Evolutionary conservation across 2,797 vertebrate species (phyloP).

Genomic region (Oreochromis mossambicus): DNA sequence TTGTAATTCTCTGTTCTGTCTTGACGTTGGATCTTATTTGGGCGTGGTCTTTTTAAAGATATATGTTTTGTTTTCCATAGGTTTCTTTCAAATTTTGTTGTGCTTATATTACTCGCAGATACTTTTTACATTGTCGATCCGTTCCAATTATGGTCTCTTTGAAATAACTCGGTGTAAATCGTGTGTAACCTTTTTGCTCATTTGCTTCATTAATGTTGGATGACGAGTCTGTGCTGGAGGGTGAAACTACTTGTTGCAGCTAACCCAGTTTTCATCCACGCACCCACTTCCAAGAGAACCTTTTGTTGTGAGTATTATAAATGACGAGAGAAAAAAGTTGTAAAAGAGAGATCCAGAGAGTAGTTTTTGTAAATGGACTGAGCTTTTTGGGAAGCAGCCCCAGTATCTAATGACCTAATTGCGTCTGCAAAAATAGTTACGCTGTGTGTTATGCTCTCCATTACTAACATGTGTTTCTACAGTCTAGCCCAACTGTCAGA

Average conservation of each 20-base stretch:
- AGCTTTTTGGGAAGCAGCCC: constrained; percentile 29
- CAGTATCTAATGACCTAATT: constrained; percentile 48
- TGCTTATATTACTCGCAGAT: not conserved
- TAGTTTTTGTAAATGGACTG: constrained; percentile 29
- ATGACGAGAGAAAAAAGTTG: not conserved
- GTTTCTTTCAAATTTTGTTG: not conserved
- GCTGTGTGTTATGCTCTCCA: constrained; percentile 21
- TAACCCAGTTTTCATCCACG: not conserved
- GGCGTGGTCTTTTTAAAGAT: not conserved
- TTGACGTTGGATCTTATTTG: not conserved
- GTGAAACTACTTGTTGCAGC: not conserved
- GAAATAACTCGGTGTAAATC: not conserved
- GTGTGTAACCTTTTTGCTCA: not conserved
- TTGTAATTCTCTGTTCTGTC: not conserved
- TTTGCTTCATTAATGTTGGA: not conserved
- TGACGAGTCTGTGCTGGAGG: not conserved
- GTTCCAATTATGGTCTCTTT: not conserved
- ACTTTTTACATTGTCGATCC: not conserved
- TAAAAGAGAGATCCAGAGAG: not conserved
- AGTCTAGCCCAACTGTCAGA: not conserved
- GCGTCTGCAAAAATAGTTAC: constrained; percentile 34
- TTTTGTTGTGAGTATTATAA: not conserved
- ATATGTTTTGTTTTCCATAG: not conserved
- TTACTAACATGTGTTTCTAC: constrained; percentile 23
- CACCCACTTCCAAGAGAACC: not conserved